Base-by-base conservation (phyloP, 1,140 invertebrate genomes). In the Rhopalosiphum padi region DNA sequence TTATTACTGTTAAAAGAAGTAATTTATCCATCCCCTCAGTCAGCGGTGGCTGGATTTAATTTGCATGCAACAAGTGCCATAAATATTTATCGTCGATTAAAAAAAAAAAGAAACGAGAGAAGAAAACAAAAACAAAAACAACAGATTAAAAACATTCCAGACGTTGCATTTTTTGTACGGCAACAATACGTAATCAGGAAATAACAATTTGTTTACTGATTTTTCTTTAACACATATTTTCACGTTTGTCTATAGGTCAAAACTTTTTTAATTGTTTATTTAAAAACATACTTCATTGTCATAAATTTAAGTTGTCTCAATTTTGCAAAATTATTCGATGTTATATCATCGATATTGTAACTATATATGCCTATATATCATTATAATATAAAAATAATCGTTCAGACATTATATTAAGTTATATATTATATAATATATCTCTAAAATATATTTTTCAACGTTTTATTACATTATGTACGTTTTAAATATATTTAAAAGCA, bases 31-130 rank as follows among this genome's bases (percentile, higher is more conserved):
- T 51, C n/a, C 91, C 91, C 68, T 85, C 82, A 85, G 82, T 35
- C 51, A 83, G 23, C 82, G 82, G 35, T 48, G 77, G 51, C 82
- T 86, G 91, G 48, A 93, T 93, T 93, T 93, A 93, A 93, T 93
- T 93, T 86, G 82, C 91, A 35, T 43, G 91, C 91, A 93, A 93
- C 91, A 93, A 93, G 91, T 93, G 53, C 82, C 48, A 93, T 93
- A 93, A 93, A 93, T 93, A 93, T 93, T 93, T 93, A 93, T 93
- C 48, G 82, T 93, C 91, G 46, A 93, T 93, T 53, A 93, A 92
- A 91, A 77, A 91, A 91, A 91, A 91, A 91, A 35, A 68, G 35
- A 83, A 46, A 86, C 51, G 23, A 55, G 23, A 55, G 51, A 90
- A 55, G 37, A n/a, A 90, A 90, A 90, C 35, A 60, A 89, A 85